A percentile compares a stretch with the other conserved stretches of the same genome.
These are phyloP conservation scores for Ceratosolen solmsi DNA, from an alignment of 1,140 invertebrate genomes.

Conservation along the genomic window DNA sequence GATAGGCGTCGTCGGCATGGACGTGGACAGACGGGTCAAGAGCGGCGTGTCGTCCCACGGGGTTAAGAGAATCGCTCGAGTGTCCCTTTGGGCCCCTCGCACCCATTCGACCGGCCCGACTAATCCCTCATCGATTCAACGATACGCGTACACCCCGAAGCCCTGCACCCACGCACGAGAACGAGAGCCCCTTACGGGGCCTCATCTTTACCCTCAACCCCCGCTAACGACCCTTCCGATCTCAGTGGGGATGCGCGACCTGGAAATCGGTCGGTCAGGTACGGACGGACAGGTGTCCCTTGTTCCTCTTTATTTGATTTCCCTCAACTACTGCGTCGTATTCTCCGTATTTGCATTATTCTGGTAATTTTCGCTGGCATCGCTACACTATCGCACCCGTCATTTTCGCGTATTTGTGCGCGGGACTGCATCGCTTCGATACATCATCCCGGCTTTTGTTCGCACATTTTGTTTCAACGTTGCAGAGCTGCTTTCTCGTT, in stretches of 20 bases:
- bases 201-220: too few species aligned
- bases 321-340: neutral
- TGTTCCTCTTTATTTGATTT: slow-evolving; percentile 28
- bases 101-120: slow-evolving; percentile 25
- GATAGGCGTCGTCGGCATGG: slow-evolving; percentile 59
- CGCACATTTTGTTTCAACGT: neutral
- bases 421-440: neutral
- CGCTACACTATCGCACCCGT: neutral
- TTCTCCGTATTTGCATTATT: too few species aligned
- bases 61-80: slow-evolving; percentile 55
- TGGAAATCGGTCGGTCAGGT: too few species aligned
- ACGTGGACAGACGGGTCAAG: slow-evolving; percentile 66
- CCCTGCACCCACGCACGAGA: neutral
- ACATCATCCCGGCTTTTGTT: neutral
- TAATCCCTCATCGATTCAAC: slow-evolving; percentile 56
- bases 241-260: too few species aligned
- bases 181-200: too few species aligned
- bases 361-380: too few species aligned
- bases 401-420: neutral
- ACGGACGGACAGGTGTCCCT: too few species aligned
- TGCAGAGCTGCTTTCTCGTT: neutral
- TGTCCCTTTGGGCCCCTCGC: slow-evolving; percentile 23
- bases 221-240: too few species aligned
- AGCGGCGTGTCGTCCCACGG: slow-evolving; percentile 59
- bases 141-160: slow-evolving; percentile 46